Evolutionary conservation across 2,888 invertebrate species (phyloP), one percentile per base, ranked within the genome.

Genomic region (Acrocyrtus sp.): DNA sequence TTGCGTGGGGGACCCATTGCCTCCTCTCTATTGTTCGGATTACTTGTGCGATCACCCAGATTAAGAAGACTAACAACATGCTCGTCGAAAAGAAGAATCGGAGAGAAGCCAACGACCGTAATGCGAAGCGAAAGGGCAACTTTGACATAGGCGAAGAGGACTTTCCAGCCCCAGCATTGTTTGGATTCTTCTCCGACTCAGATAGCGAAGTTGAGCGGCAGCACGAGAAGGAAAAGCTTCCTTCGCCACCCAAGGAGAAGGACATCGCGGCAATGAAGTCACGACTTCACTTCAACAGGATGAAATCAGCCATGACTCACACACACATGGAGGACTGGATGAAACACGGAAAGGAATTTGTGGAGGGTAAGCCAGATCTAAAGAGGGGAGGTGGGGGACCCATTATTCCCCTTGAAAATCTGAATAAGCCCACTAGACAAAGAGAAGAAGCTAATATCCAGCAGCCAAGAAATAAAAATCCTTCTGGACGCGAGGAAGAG

Each of bases 251-350:
- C 17, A 53, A 15, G 17, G 63, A 63, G 17, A 24, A 51, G 39
- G 53, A 58, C 6, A 51, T 58, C 2, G 43, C 53, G 0, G 17
- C 19, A n/a, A 34, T 58, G 63, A 72, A 47, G 47, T 58, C 72
- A 0, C 63, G 72, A 43, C 29, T n/a, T 22, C 19, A 50, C 6
- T 51, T 58, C 19, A 63, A 57, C 39, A 51, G 41, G 22, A 27
- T 65, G 39, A 58, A 24, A 12, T n/a, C 10, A 10, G 15, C 41
- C 2, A 58, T 58, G 34, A 45, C 39, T 26, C 45, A 15, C 15
- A 63, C 51, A 22, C 57, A 63, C 12, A 19, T 72, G 43, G 21
- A 47, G 10, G 26, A 65, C n/a, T 72, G 72, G 72, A n/a, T 72
- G 17, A 19, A 34, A 17, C 21, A 34, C n/a, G 53, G 72, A 12